Evolutionary conservation across 1,140 invertebrate species (phyloP).

Genomic region (Zaprionus africanus): DNA sequence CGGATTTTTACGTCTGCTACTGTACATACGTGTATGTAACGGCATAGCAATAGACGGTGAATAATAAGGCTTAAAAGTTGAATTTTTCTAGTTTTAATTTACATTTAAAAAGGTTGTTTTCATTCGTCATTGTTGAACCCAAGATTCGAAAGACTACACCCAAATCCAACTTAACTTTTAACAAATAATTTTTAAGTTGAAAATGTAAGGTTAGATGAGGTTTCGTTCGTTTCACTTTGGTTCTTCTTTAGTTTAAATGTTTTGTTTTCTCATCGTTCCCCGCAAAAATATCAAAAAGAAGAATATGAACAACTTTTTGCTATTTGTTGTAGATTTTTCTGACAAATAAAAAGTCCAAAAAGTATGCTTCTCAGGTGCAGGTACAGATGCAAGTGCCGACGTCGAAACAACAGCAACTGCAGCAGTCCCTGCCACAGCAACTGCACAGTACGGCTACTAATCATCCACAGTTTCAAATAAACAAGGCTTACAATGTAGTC

Average conservation of each 20-base stretch:
- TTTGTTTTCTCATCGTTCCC: not conserved
- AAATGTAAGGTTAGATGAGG: no score
- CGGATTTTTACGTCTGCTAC: no score
- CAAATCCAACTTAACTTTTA: no score
- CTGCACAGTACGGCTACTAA: conserved; percentile 34
- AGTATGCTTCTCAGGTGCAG: conserved; percentile 49
- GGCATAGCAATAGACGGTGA: no score
- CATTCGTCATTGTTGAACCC: no score
- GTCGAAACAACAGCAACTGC: conserved; percentile 42
- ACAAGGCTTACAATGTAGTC: conserved; percentile 64
- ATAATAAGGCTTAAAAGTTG: no score
- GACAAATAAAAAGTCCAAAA: conserved; percentile 70
- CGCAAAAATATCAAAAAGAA: conserved; percentile 1
- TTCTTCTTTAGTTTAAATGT: not conserved
- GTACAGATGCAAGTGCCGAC: conserved; percentile 36
- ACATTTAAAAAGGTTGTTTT: no score
- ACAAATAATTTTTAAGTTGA: no score
- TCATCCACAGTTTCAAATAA: conserved; percentile 68
- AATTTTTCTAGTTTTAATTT: no score
- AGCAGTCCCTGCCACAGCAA: conserved; percentile 26
- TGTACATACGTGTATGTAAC: no score
- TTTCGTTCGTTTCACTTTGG: no score
- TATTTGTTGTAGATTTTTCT: conserved; percentile 73
- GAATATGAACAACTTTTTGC: conserved; percentile 45
- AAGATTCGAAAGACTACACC: no score